These are phyloP conservation scores for Catocala nupta DNA, from an alignment of 2,888 invertebrate species.

Conservation along the genomic window DNA sequence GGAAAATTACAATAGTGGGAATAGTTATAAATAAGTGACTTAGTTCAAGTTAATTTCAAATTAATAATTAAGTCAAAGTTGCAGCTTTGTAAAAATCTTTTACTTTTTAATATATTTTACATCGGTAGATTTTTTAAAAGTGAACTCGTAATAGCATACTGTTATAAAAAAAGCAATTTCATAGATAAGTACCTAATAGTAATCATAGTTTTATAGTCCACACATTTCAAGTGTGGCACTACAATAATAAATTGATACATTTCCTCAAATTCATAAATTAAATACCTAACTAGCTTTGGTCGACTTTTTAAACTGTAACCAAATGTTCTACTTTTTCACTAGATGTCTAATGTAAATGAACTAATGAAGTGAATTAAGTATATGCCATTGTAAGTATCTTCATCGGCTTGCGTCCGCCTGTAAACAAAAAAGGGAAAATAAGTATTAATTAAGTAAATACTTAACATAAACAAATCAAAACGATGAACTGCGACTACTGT, in stretches of 20 bases:
- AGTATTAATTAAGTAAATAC: not conserved
- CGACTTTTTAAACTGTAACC: slow-evolving; percentile 56
- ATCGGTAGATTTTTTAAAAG: no score
- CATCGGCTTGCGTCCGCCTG: slow-evolving; percentile 66
- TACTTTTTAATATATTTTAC: no score
- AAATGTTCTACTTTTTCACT: slow-evolving; percentile 48
- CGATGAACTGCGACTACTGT: slow-evolving; percentile 2
- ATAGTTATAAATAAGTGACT: no score
- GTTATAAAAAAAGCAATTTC: no score
- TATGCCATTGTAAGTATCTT: slow-evolving; percentile 26
- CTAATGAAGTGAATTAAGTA: slow-evolving; percentile 14
- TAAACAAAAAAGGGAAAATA: slow-evolving; percentile 43
- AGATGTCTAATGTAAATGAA: slow-evolving; percentile 32
- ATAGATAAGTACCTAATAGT: not conserved
- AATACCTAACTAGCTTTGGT: slow-evolving; percentile 72
- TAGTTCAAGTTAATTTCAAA: no score
- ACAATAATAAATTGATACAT: slow-evolving; percentile 22
- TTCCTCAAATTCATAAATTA: slow-evolving; percentile 47
- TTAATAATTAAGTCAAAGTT: no score
- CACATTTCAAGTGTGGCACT: slow-evolving; percentile 37
- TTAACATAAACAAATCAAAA: not conserved
- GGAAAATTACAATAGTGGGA: no score
- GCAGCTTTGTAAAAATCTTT: no score
- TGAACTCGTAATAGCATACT: no score
- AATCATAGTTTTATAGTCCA: slow-evolving; percentile 25